These are phyloP conservation scores for Muscina levida DNA, from an alignment of 2,888 invertebrate species.

Conservation along the genomic window DNA sequence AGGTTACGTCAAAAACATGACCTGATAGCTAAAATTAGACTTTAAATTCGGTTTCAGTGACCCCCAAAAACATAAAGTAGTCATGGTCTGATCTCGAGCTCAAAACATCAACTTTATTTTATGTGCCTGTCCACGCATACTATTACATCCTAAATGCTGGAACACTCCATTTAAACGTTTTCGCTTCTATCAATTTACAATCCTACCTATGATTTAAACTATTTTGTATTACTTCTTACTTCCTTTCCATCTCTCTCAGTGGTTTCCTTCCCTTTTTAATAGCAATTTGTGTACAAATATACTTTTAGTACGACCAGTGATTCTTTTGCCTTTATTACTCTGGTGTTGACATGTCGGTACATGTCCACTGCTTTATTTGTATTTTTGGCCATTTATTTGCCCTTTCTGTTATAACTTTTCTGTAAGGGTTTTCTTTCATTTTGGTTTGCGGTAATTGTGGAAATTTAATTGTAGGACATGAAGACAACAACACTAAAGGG, in stretches of 20 bases:
- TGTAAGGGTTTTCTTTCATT: conserved; percentile 17
- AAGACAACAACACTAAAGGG: neutral
- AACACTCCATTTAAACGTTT: no score
- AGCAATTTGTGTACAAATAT: neutral
- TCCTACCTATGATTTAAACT: no score
- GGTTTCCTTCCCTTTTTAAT: conserved; percentile 2
- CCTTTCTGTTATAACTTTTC: conserved; percentile 12
- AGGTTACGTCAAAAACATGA: no score
- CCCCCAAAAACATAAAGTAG: no score
- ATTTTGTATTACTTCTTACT: no score
- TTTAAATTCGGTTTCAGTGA: no score
- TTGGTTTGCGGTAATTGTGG: conserved; percentile 26
- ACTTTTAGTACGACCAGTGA: neutral
- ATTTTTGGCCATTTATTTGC: neutral
- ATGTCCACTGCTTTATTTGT: conserved; percentile 13
- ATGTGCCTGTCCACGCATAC: no score
- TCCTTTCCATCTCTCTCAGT: neutral
- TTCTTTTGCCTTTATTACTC: conserved; percentile 7
- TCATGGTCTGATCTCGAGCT: no score
- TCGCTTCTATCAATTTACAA: no score
- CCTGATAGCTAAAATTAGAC: no score
- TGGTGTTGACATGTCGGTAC: conserved; percentile 4
- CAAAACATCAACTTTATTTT: no score
- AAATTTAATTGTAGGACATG: conserved; percentile 29
- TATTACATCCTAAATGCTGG: no score